Evolutionary conservation across 1,140 invertebrate species (phyloP), one percentile per base, ranked within the genome.

Genomic region (Camponotus vicinus): DNA sequence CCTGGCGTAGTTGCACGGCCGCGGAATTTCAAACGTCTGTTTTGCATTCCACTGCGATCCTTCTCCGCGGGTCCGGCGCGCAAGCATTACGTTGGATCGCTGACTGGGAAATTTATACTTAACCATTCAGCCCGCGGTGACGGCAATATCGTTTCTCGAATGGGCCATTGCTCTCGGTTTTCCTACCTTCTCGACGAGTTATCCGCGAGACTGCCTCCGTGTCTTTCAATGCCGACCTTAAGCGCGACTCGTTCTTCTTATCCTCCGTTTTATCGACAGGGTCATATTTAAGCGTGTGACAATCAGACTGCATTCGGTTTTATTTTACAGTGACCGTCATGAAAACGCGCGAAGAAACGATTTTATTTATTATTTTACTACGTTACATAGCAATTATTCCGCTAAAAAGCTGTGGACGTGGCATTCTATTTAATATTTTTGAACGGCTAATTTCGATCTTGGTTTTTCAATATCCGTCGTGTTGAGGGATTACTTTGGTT

Each of bases 11-110:
- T 67, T 73, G 83, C 83, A 90, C 84, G 63, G 84, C 80, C 67
- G 77, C 86, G 91, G 93, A 93, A 94, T 93, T 92, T 90, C 92
- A 93, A 93, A 91, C 92, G 91, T 91, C 93, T 92, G 87, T 77
- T 94, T 93, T 92, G 92, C 92, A 92, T 93, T 91, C 92, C 87
- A 69, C 52, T 69, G 70, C 86, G 86, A 92, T 91, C 87, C 86
- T 86, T 77, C 89, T 86, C 67, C n/a, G 66, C 67, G 63, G 45
- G 64, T 59, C 75, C 71, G 52, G 79, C 66, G 77, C 80, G 86
- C 88, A 88, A 77, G 90, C 73, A 80, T 88, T 86, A 84, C 78
- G 75, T 85, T 79, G 82, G 76, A 92, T 92, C 88, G 91, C 92
- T 87, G 89, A 86, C 88, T 80, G 78, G 82, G 87, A 92, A 93